Base-by-base conservation (phyloP, 37 sponge, comb jelly and placozoan genomes). In the Beroe ovata region DNA sequence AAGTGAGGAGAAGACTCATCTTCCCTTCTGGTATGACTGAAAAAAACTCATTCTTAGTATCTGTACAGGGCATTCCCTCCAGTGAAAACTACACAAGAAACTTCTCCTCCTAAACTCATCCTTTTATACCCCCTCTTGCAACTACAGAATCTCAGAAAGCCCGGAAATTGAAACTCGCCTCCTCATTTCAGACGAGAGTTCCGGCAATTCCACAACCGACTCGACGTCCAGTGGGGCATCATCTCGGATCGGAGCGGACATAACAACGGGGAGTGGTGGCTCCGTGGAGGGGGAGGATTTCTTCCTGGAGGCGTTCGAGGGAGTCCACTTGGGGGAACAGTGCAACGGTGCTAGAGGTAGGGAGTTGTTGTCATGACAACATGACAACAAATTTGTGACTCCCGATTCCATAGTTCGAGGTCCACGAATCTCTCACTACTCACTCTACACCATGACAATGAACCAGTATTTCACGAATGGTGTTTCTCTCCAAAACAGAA, bases 21-120 rank as follows among this genome's bases (percentile, higher is more conserved):
- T 77, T 77, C 21, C n/a, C 84, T n/a, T 77, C 84, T 4, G 69
- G 69, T 66, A n/a, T n/a, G n/a, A n/a, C n/a, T n/a, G n/a, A n/a
- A n/a, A n/a, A n/a, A n/a, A n/a, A n/a, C n/a, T n/a, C n/a, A n/a
- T n/a, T n/a, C n/a, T n/a, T n/a, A n/a, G n/a, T n/a, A n/a, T n/a
- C n/a, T n/a, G n/a, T n/a, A n/a, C n/a, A n/a, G n/a, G n/a, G n/a
- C n/a, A n/a, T n/a, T n/a, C n/a, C n/a, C n/a, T n/a, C n/a, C n/a
- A n/a, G n/a, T n/a, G n/a, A n/a, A n/a, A n/a, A n/a, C n/a, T n/a
- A n/a, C n/a, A n/a, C n/a, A n/a, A n/a, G n/a, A n/a, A n/a, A n/a
- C n/a, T n/a, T n/a, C n/a, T n/a, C n/a, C n/a, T n/a, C n/a, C n/a
- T n/a, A n/a, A n/a, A n/a, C n/a, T n/a, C n/a, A n/a, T n/a, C n/a